A percentile compares a stretch with the other conserved stretches of the same genome.
Conservation (phyloP, 2,888 invertebrate species). For the Cerastoderma edule region DNA sequence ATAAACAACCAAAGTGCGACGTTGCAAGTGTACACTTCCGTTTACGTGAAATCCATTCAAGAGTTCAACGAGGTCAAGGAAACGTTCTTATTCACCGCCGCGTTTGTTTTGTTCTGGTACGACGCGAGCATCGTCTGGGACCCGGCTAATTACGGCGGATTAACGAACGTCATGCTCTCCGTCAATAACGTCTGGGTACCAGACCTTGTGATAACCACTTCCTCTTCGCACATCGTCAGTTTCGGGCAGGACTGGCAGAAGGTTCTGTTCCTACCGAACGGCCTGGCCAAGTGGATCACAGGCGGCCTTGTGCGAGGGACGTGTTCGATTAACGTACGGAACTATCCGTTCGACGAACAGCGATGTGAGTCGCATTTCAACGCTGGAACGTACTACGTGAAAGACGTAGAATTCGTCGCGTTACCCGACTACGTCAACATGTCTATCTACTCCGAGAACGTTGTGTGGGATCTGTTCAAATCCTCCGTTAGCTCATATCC, state of each 20-base stretch:
- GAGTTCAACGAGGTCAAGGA: conserved; percentile 50
- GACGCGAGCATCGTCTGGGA: conserved; percentile 42
- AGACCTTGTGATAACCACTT: conserved; percentile 50
- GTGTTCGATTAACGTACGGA: conserved; percentile 49
- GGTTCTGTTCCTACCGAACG: conserved; percentile 33
- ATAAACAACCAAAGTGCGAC: conserved; percentile 22
- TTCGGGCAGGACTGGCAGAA: conserved; percentile 52
- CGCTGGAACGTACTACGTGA: conserved; percentile 42
- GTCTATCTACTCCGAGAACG: conserved; percentile 16
- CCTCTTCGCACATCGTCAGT: conserved; percentile 48
- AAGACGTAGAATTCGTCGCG: conserved; percentile 26
- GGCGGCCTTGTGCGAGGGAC: conserved; percentile 44
- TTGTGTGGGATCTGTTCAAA: conserved; percentile 6
- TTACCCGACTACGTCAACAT: conserved; percentile 7
- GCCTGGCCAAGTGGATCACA: conserved; percentile 45
- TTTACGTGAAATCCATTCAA: conserved; percentile 40
- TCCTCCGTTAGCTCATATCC: neutral
- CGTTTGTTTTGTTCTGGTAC: conserved; percentile 26
- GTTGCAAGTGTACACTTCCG: conserved; percentile 7
- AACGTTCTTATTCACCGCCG: conserved; percentile 33
- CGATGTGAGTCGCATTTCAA: conserved; percentile 42
- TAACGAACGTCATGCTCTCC: conserved; percentile 13
- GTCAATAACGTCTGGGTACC: conserved; percentile 54
- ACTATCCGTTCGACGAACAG: conserved; percentile 59
- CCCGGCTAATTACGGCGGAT: conserved; percentile 22